These are phyloP conservation scores for Diadophis punctatus DNA, from an alignment of 2,113 vertebrate genomes.

Conservation along the genomic window DNA sequence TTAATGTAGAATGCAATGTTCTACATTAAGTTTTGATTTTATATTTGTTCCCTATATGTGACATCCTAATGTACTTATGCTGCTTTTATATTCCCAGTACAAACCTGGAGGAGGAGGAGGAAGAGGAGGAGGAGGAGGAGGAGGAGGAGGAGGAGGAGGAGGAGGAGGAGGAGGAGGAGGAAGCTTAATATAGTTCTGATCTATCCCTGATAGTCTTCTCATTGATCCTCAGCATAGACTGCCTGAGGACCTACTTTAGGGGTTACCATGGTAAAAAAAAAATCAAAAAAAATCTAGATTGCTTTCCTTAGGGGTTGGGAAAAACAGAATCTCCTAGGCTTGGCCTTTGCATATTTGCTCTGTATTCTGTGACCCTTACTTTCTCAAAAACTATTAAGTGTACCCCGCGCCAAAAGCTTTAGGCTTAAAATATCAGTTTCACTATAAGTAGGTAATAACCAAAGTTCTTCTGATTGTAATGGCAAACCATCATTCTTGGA, in stretches of 20 bases:
- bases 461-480: rapidly evolving
- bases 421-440: background rate
- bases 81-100: conserved; percentile 23
- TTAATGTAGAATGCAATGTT: background rate
- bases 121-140: too few species aligned
- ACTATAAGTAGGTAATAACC: background rate
- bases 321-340: background rate
- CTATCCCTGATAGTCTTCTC: conserved; percentile 3
- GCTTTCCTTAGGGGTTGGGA: background rate
- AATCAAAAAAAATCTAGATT: background rate
- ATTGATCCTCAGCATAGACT: conserved; percentile 43
- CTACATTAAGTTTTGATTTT: background rate
- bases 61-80: background rate
- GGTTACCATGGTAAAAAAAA: background rate
- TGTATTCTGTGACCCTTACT: background rate
- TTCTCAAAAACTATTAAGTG: background rate
- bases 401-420: background rate
- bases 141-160: background rate
- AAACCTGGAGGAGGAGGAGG: background rate
- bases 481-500: rapidly evolving
- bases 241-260: background rate
- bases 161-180: background rate
- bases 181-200: conserved; percentile 22
- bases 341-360: background rate
- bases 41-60: conserved; percentile 4